phyloP scores from a whole-genome alignment of 2,888 invertebrate species.

The Amphipyra tragopoginis region DNA sequence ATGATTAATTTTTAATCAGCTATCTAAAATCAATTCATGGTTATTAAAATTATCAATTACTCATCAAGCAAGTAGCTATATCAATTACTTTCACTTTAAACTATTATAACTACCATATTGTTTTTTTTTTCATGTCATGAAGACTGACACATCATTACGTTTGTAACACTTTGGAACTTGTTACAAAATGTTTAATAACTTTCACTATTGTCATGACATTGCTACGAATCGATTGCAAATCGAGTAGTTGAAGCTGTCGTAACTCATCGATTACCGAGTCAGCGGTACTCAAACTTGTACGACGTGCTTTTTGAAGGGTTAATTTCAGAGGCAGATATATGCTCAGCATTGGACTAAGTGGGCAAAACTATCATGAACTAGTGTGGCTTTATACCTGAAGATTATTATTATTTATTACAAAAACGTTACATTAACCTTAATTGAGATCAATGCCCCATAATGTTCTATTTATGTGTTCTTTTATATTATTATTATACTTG shows the following conservation, averaged over 20 bases:
- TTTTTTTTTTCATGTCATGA: slow-evolving; percentile 28
- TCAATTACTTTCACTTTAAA: slow-evolving; percentile 41
- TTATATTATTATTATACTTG: no score
- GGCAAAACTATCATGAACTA: no score
- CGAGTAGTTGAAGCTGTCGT: slow-evolving; percentile 35
- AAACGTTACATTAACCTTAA: no score
- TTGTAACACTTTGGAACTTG: slow-evolving; percentile 39
- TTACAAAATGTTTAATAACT: slow-evolving; percentile 55
- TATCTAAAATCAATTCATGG: slow-evolving; percentile 57
- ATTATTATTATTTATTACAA: no score
- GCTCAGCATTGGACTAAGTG: no score
- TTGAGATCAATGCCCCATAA: no score
- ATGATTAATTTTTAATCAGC: no score
- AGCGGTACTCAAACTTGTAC: neutral
- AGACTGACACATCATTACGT: slow-evolving; percentile 51
- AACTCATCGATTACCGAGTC: slow-evolving; percentile 34
- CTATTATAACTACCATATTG: slow-evolving; percentile 1
- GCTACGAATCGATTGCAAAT: slow-evolving; percentile 47
- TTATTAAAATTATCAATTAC: slow-evolving; percentile 26
- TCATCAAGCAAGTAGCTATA: slow-evolving; percentile 19
- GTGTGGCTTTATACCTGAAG: no score
- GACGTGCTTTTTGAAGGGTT: neutral
- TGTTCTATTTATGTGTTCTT: no score
- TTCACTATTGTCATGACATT: slow-evolving; percentile 62
- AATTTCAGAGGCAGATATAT: neutral